Evolutionary conservation across 2,888 invertebrate species (phyloP).

Genomic region (Heliconius hortense): DNA sequence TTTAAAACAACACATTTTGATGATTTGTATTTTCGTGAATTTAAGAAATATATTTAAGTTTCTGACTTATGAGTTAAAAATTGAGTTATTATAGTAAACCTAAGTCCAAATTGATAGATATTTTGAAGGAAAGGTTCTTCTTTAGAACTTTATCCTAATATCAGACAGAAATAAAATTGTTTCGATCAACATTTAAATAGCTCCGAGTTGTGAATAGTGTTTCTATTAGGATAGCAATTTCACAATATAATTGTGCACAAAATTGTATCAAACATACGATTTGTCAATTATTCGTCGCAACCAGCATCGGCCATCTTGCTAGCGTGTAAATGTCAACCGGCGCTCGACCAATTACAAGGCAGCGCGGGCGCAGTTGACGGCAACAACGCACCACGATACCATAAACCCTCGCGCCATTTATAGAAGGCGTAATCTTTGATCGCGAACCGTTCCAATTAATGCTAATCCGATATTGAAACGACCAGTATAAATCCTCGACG

Average conservation of each 20-base stretch:
- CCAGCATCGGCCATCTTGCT: slow-evolving; percentile 74
- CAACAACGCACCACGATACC: slow-evolving; percentile 75
- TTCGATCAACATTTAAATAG: neutral
- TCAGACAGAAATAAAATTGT: neutral
- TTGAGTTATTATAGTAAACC: too few relatives aligned
- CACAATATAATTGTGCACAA: neutral
- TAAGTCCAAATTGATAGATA: neutral
- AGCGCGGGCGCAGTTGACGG: slow-evolving; percentile 74
- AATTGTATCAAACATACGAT: slow-evolving; percentile 45
- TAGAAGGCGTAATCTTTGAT: slow-evolving; percentile 72
- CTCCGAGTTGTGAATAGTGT: neutral
- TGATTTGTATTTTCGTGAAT: neutral
- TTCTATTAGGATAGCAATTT: neutral
- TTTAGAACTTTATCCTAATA: neutral
- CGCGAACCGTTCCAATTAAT: slow-evolving; percentile 76
- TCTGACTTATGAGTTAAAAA: too few relatives aligned
- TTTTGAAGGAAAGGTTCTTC: neutral
- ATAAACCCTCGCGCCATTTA: slow-evolving; percentile 79
- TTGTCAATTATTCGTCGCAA: slow-evolving; percentile 77
- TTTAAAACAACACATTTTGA: too few relatives aligned
- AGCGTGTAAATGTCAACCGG: slow-evolving; percentile 77
- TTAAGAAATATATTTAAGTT: neutral
- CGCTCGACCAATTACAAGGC: slow-evolving; percentile 78
- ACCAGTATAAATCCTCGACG: slow-evolving; percentile 43
- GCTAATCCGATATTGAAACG: slow-evolving; percentile 64